Evolutionary conservation across 1,140 invertebrate species (phyloP), one percentile per base, ranked within the genome.

Genomic region (Penaeus chinensis): DNA sequence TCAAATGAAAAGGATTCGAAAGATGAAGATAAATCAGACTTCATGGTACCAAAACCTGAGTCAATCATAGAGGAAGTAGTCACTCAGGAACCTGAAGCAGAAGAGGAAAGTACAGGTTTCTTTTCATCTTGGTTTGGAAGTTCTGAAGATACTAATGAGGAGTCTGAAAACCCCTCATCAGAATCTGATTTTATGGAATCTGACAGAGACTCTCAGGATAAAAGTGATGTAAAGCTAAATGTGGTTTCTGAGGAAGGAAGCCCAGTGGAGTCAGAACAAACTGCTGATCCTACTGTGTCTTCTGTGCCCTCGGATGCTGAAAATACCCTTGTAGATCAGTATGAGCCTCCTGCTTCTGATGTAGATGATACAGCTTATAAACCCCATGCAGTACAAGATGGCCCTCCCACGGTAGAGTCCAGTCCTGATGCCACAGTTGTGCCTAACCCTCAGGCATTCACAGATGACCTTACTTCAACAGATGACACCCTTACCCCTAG

Each of bases 61-160:
- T 60, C 80, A 16, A 61, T 82, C 42, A 65, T 83, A 54, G 81
- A 87, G 7, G 62, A 82, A 61, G 22, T 65, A 27, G 37, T 37
- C 24, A 37, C 37, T 32, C 78, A 82, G n/a, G 65, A 82, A 82
- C 76, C 74, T 27, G 74, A 54, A 13, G 54, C 54, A 54, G 54
- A 54, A 16, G 54, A n/a, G 19, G 71, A 82, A 87, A 83, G 54
- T 82, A 71, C 32, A 77, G 61, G 86, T 3, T 82, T 83, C 27
- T 83, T 87, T 83, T 47, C 86, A 63, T 83, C 80, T 54, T 87
- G 80, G 80, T 87, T 87, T 87, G 71, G 80, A 74, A 77, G 80
- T 76, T 82, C 80, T 66, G 86, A 87, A 86, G 61, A 27, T 37
- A 27, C 62, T 7, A 65, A 16, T 85, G 18, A 4, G 66, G 78